Base-by-base conservation (phyloP, 2,888 invertebrate species). In the Belgica antarctica region DNA sequence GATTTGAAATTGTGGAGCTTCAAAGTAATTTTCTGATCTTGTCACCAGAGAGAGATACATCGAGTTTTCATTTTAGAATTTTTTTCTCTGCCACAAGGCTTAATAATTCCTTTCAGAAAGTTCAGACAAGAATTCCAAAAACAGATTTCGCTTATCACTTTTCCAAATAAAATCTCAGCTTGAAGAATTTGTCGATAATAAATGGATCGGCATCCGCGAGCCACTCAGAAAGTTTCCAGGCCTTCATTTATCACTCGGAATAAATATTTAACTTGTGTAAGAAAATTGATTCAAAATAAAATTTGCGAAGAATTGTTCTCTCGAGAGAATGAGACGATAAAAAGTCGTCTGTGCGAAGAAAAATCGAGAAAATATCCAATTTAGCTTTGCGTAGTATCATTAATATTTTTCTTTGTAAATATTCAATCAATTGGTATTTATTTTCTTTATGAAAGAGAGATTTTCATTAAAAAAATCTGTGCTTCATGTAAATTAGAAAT, bases 381-480 rank as follows among this genome's bases (percentile, higher is more conserved):
- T 17, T 10, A 57, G 57, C 47, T 47, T 47, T 5, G n/a, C 4
- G 47, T 17, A 22, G n/a, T 62, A 62, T 62, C 62, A 28, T 62
- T 62, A 62, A 62, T 62, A 62, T 8, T 28, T 17, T 17, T 22
- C 19, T 24, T 24, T 27, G 27, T 10, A 62, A 27, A 28, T 28
- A n/a, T 27, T 31, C 28, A 62, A 62, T 62, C 62, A 62, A 62
- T 62, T 31, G 62, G 15, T 31, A 62, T 62, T 31, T 61, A 27
- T 61, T 28, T 62, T 31, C 31, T 5, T 15, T 12, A 62, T 62
- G 28, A 31, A 27, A 31, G 24, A 57, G 8, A 8, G 12, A 17
- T 57, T 62, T 62, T 62, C 24, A 59, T 59, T 59, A 46, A 3
- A 46, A 46, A 46, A 46, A 46, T 15, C 17, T 46, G 3, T 34